These are phyloP conservation scores for Pelvicachromis taeniatus DNA, from an alignment of 2,113 vertebrate genomes.

Conservation along the genomic window DNA sequence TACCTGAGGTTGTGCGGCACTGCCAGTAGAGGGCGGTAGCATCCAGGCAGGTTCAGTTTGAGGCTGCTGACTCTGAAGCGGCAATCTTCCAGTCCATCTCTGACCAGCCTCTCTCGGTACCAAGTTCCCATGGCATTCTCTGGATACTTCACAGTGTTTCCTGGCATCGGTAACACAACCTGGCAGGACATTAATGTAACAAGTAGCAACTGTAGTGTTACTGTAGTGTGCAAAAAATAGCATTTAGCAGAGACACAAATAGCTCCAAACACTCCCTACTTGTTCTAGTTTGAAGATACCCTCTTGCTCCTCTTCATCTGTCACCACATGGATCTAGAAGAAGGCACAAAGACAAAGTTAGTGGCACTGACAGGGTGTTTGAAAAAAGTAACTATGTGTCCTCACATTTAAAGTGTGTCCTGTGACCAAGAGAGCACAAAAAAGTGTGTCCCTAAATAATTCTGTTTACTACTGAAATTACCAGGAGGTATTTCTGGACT, in stretches of 20 bases:
- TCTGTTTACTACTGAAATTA: neutral
- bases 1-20: constrained; percentile 78
- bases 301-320: constrained; percentile 57
- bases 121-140: constrained; percentile 72
- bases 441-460: neutral
- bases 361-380: neutral
- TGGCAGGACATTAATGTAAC: constrained; percentile 28
- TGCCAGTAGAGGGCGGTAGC: constrained; percentile 87
- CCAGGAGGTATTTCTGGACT: neutral
- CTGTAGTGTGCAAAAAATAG: neutral
- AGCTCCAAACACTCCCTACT: constrained; percentile 16
- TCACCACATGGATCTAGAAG: constrained; percentile 72
- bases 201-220: neutral
- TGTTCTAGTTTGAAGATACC: constrained; percentile 63
- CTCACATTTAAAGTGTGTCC: neutral
- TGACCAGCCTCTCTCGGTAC: constrained; percentile 79
- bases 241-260: neutral
- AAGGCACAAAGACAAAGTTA: neutral
- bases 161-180: constrained; percentile 92
- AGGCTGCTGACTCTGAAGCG: constrained; percentile 82
- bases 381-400: neutral
- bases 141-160: constrained; percentile 87
- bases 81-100: constrained; percentile 78
- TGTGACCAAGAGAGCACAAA: neutral
- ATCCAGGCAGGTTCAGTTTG: constrained; percentile 89